phyloP scores from a whole-genome alignment of 2,797 vertebrate species.

The Calcarius lapponicus region DNA sequence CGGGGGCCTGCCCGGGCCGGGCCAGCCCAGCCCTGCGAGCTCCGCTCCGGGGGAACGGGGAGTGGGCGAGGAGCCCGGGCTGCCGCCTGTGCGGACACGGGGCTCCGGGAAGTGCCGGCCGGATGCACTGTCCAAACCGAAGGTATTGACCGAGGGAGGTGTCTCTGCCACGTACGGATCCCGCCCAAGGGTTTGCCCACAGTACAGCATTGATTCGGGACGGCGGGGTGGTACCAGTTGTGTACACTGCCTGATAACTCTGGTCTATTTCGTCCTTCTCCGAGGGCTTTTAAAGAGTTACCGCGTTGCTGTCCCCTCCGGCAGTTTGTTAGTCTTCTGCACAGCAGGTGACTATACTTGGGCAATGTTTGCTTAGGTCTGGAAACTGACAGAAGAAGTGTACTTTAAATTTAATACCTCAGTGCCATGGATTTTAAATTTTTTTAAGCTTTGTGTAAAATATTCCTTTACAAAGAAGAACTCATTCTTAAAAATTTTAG shows the following conservation, averaged over 20 bases:
- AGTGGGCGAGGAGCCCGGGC: not conserved
- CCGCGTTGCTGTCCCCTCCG: not conserved
- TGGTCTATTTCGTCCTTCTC: fast-evolving
- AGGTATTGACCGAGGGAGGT: slow-evolving; percentile 27
- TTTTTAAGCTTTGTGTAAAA: not conserved
- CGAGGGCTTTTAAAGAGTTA: not conserved
- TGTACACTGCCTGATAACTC: not conserved
- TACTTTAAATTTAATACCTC: not conserved
- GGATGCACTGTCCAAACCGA: not conserved
- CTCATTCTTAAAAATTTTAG: not conserved
- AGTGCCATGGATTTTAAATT: not conserved
- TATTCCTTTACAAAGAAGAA: not conserved
- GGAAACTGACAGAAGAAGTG: not conserved
- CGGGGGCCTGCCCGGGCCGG: not conserved
- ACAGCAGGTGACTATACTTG: not conserved
- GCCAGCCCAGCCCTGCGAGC: not conserved
- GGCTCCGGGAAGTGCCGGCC: not conserved
- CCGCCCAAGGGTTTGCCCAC: not conserved
- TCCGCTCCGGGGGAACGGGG: not conserved
- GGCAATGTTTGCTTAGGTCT: not conserved
- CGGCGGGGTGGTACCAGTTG: fast-evolving
- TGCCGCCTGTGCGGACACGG: not conserved
- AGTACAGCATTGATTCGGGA: not conserved
- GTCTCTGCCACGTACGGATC: not conserved
- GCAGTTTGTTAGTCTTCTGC: not conserved